A percentile compares a stretch with the other conserved stretches of the same genome.
Evolutionary conservation across 2,113 vertebrate genomes (phyloP).

Genomic region (Muntiacus reevesi): DNA sequence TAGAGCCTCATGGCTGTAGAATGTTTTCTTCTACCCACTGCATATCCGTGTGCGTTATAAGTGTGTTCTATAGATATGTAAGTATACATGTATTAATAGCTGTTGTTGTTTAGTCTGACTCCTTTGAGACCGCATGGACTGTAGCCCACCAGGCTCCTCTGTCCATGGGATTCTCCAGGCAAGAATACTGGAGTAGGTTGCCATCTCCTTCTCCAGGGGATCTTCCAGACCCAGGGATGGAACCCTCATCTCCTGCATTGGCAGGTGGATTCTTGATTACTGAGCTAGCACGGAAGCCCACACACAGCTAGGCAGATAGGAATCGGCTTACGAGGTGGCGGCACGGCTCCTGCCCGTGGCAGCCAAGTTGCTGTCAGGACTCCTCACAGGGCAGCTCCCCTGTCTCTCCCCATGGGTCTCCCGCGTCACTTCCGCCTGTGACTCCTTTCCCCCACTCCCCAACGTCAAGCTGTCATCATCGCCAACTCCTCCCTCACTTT

Average conservation of each 20-base stretch:
- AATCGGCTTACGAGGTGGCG: neutral
- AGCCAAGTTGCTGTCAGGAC: neutral
- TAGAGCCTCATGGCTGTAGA: neutral
- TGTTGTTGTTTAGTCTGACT: neutral
- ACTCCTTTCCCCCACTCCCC: slow-evolving; percentile 17
- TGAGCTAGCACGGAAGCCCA: neutral
- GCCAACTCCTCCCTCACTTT: slow-evolving; percentile 28
- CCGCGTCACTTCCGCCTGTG: slow-evolving; percentile 5
- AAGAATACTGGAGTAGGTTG: neutral
- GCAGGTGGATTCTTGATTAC: neutral
- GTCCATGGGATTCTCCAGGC: neutral
- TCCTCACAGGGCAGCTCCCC: neutral
- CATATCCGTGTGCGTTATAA: neutral
- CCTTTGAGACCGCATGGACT: neutral
- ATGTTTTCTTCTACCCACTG: neutral
- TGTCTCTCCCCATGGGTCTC: neutral
- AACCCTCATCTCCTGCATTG: neutral
- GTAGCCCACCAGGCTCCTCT: neutral
- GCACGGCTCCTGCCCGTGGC: neutral
- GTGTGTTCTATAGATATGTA: neutral
- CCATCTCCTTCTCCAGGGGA: neutral
- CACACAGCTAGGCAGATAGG: neutral
- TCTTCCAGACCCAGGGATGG: neutral
- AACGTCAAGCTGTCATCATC: slow-evolving; percentile 32
- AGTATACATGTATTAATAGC: neutral